Evolutionary conservation across 1,140 invertebrate species (phyloP).

Genomic region (Drosophila nasuta): DNA sequence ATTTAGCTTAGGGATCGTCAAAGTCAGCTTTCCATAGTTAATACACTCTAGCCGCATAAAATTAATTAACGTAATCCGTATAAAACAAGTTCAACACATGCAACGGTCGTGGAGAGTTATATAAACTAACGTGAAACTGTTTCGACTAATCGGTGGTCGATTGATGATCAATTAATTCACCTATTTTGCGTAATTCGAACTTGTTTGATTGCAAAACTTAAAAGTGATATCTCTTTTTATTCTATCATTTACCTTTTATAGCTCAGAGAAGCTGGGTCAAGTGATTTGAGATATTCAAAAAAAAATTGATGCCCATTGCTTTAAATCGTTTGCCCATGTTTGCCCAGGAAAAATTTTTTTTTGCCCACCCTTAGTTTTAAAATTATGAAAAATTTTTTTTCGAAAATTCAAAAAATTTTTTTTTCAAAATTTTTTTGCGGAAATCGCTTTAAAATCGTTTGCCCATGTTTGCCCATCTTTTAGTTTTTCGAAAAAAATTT

Average conservation of each 20-base stretch:
- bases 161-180: slow-evolving; percentile 16
- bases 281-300: too few species aligned
- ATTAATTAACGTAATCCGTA: slow-evolving; percentile 33
- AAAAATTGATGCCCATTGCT: too few species aligned
- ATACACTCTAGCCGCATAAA: slow-evolving; percentile 24
- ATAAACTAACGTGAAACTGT: slow-evolving; percentile 15
- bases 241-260: slow-evolving; percentile 10
- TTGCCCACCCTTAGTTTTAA: too few species aligned
- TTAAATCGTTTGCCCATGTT: too few species aligned
- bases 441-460: too few species aligned
- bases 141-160: slow-evolving; percentile 8
- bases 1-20: background rate
- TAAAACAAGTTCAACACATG: slow-evolving; percentile 23
- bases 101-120: slow-evolving; percentile 13
- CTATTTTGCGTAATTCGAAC: slow-evolving; percentile 39
- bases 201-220: slow-evolving; percentile 12
- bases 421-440: too few species aligned
- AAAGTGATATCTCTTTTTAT: slow-evolving; percentile 8
- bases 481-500: too few species aligned
- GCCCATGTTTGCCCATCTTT: too few species aligned
- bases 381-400: too few species aligned
- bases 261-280: too few species aligned
- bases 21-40: slow-evolving; percentile 3
- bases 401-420: too few species aligned
- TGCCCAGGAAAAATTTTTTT: too few species aligned